Conservation (phyloP, 2,113 vertebrate genomes). For the Struthidea cinerea region DNA sequence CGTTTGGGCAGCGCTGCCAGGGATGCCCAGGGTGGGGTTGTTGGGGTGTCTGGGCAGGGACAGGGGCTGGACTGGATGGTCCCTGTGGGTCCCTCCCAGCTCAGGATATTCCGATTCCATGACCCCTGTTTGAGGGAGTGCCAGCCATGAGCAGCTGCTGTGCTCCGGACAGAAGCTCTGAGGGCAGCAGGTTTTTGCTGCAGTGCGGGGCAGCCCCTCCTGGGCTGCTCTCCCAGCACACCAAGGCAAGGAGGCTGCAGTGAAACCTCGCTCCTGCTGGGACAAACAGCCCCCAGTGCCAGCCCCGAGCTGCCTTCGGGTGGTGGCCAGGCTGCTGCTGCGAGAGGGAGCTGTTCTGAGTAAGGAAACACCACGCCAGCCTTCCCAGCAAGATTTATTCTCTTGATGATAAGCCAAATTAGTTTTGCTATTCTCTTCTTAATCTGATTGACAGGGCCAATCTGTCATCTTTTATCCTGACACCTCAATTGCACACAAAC, state of each 20-base stretch:
- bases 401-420: neutral
- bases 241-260: too few species aligned
- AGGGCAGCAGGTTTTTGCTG: neutral
- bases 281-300: neutral
- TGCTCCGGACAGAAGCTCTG: too few species aligned
- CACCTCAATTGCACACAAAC: neutral
- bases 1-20: neutral
- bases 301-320: neutral
- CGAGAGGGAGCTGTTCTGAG: neutral
- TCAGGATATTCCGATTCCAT: too few species aligned
- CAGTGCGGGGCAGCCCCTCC: neutral
- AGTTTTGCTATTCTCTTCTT: neutral
- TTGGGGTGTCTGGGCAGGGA: neutral
- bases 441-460: neutral
- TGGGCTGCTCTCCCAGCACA: neutral
- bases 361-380: neutral
- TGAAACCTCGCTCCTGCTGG: neutral
- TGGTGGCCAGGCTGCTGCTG: neutral
- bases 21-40: neutral
- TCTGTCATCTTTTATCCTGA: neutral
- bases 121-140: neutral
- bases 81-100: neutral
- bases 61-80: fast-evolving
- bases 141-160: neutral
- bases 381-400: neutral